Evolutionary conservation across 2,888 invertebrate species (phyloP), one percentile per base, ranked within the genome.

Genomic region (Capitulum mitella): DNA sequence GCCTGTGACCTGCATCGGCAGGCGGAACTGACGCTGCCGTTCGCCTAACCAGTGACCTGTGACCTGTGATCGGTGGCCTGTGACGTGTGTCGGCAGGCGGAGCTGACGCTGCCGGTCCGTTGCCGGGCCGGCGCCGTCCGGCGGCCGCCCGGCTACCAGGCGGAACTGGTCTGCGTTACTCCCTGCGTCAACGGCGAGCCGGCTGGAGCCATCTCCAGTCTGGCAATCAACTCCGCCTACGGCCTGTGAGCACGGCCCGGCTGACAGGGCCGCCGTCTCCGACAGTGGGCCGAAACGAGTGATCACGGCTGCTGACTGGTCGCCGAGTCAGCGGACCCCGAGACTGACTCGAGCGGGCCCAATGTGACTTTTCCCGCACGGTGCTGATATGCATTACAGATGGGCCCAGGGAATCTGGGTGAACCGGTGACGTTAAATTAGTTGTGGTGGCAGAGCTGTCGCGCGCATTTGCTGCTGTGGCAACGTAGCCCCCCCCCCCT

Each of bases 61-160:
- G n/a, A n/a, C n/a, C n/a, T n/a, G 84, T 92, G 91, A 78, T 93
- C 93, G 5, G 54, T 88, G 89, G 89, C 81, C 91, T 90, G 84
- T 91, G 91, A 77, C 40, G 29, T 14, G 70, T 37, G 34, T 34
- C 22, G n/a, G 2, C 70, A 70, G 70, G 70, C 40, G 37, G 70
- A 70, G 70, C 70, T 70, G 40, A 26, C 70, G 6, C 40, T 81
- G 34, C 86, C 88, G 81, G 87, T 93, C 80, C 90, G 89, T 86
- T 93, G 94, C 78, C 90, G 92, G 84, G 86, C 89, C 78, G 95
- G 95, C 58, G 87, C 89, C 81, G 91, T 92, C 84, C 93, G 96
- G 85, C 92, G 97, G 87, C 91, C 93, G 64, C 89, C 97, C n/a
- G 99, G 98, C 82, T 99, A 97, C 90, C 98, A 98, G 89, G 94